Conservation (phyloP, 2,113 vertebrate genomes). For the Phoxinus phoxinus region DNA sequence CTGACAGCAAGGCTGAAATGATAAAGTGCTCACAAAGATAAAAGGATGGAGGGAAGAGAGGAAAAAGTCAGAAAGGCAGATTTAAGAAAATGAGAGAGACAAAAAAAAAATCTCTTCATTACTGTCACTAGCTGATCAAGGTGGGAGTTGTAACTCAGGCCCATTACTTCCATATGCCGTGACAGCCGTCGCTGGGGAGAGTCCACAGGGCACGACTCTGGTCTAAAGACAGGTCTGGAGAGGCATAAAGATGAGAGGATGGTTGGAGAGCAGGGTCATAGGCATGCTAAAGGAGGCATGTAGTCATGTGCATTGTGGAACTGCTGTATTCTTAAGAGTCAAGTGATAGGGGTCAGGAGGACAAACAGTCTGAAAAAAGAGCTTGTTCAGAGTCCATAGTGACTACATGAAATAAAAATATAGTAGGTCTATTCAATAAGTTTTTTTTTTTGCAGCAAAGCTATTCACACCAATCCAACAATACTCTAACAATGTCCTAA, state of each 20-base stretch:
- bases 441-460: not conserved
- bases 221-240: slow-evolving; percentile 25
- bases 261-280: slow-evolving; percentile 19
- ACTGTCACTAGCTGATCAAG: slow-evolving; percentile 51
- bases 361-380: not conserved
- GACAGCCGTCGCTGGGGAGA: slow-evolving; percentile 12
- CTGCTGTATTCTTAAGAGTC: not conserved
- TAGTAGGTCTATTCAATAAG: not conserved
- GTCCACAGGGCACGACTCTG: not conserved
- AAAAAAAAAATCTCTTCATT: slow-evolving; percentile 48
- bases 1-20: slow-evolving; percentile 57
- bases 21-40: slow-evolving; percentile 54
- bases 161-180: slow-evolving; percentile 33
- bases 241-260: not conserved
- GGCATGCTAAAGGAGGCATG: not conserved
- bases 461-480: not conserved
- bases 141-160: slow-evolving; percentile 39
- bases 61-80: slow-evolving; percentile 57
- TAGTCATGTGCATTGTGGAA: not conserved
- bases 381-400: not conserved
- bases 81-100: slow-evolving; percentile 41
- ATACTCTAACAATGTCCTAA: not conserved
- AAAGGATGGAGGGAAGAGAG: slow-evolving; percentile 21
- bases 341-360: slow-evolving; percentile 6
- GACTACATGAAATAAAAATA: not conserved